A percentile compares a stretch with the other conserved stretches of the same genome.
Evolutionary conservation across 2,797 vertebrate genomes (phyloP).

Genomic region (Psittacula derbiana): DNA sequence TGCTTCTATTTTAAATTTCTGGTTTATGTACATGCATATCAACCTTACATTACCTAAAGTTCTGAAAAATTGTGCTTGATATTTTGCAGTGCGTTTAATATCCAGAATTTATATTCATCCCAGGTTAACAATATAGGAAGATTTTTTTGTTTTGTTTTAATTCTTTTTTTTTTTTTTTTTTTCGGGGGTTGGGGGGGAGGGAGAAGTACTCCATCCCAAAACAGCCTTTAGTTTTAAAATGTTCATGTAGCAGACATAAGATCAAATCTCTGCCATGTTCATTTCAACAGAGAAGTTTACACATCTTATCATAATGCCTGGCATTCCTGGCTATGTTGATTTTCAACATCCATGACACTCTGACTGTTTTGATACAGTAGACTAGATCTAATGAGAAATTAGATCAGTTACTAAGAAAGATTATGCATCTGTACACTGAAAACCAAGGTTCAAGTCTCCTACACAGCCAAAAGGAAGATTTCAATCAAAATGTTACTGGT

Average conservation of each 20-base stretch:
- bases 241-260: neutral
- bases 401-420: neutral
- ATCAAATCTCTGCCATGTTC: neutral
- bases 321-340: neutral
- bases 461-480: neutral
- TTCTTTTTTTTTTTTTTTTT: neutral
- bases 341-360: neutral
- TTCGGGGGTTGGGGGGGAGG: neutral
- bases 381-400: neutral
- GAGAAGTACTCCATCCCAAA: neutral
- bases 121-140: neutral
- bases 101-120: neutral
- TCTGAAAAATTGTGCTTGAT: neutral
- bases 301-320: neutral
- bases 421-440: neutral
- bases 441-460: neutral
- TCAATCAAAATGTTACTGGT: neutral
- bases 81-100: neutral
- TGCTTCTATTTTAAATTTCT: neutral
- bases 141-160: neutral
- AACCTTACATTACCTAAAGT: neutral
- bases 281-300: neutral
- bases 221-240: neutral
- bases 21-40: fast-evolving
- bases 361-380: neutral